Evolutionary conservation across 2,113 vertebrate genomes (phyloP).

Genomic region (Rhea pennata): DNA sequence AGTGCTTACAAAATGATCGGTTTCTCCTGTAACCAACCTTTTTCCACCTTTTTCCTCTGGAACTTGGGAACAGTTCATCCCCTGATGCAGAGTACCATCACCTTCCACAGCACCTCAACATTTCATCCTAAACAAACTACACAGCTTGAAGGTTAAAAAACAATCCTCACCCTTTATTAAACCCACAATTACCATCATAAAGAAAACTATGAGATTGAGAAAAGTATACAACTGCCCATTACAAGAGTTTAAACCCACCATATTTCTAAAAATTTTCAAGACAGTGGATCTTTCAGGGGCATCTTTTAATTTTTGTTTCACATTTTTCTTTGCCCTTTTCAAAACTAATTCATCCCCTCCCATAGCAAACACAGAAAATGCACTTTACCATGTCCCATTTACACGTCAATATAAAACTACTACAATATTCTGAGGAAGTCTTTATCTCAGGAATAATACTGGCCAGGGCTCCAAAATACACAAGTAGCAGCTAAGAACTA

Average conservation of each 20-base stretch:
- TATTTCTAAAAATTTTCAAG: background rate
- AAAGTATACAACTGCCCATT: background rate
- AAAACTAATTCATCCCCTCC: background rate
- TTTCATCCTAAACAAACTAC: background rate
- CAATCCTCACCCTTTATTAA: background rate
- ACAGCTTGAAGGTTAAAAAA: background rate
- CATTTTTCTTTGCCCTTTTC: background rate
- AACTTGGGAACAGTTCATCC: background rate
- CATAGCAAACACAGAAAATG: background rate
- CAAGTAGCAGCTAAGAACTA: background rate
- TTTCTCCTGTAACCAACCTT: background rate
- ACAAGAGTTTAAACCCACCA: background rate
- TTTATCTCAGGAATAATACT: background rate
- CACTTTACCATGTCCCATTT: background rate
- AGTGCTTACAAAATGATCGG: background rate
- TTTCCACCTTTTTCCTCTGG: background rate
- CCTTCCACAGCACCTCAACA: background rate
- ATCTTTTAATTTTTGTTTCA: background rate
- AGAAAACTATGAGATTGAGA: background rate
- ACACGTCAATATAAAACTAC: background rate
- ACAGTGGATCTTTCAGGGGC: background rate
- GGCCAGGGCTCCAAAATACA: background rate
- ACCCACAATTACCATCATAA: background rate
- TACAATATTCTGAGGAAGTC: background rate
- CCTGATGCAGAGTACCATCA: background rate